Percentiles rank a stretch among this genome's conserved stretches.
phyloP scores from a whole-genome alignment of 2,113 vertebrate species.

The Gila orcuttii region DNA sequence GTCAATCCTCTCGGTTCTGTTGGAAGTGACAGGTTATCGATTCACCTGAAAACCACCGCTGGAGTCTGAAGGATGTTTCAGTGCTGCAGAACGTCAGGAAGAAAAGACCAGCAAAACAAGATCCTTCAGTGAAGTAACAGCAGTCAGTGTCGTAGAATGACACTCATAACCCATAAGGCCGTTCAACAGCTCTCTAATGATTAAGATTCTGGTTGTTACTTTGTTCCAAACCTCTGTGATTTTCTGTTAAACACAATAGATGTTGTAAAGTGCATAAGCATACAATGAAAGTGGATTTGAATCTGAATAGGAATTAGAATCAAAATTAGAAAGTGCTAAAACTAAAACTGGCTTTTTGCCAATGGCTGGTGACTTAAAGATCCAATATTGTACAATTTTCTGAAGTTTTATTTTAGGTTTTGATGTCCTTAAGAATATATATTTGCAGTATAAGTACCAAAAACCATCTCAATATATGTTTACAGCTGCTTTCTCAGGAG shows the following conservation, averaged over 20 bases:
- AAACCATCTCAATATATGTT: too few species aligned
- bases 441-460: too few species aligned
- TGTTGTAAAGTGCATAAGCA: background rate
- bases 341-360: background rate
- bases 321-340: background rate
- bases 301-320: background rate
- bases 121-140: background rate
- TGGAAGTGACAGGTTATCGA: conserved; percentile 8
- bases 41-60: background rate
- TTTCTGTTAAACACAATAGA: background rate
- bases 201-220: background rate
- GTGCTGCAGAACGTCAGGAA: background rate
- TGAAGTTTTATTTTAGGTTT: too few species aligned
- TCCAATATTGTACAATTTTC: too few species aligned
- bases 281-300: too few species aligned
- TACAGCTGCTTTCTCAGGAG: too few species aligned
- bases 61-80: conserved; percentile 3
- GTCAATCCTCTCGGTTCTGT: background rate
- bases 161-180: too few species aligned
- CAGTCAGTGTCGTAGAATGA: background rate
- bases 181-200: too few species aligned
- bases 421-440: too few species aligned
- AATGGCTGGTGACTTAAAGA: too few species aligned
- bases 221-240: too few species aligned
- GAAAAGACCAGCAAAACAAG: background rate